phyloP scores from a whole-genome alignment of 2,797 vertebrate species.

The Hoplostethus atlanticus region DNA sequence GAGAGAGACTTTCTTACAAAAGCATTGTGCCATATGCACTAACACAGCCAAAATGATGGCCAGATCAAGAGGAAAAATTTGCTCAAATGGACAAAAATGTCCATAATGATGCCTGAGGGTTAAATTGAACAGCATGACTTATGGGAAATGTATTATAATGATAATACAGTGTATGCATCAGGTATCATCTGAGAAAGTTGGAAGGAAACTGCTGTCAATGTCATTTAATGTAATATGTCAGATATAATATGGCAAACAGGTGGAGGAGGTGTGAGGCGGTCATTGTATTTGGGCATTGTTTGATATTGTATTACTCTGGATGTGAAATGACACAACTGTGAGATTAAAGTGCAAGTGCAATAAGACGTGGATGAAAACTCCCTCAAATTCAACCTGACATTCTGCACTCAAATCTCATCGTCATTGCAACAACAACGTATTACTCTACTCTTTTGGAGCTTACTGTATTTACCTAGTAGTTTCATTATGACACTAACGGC shows the following conservation, averaged over 20 bases:
- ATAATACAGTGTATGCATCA: neutral
- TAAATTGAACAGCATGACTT: neutral
- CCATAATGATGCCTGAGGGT: no score
- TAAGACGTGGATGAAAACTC: neutral
- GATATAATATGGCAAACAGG: neutral
- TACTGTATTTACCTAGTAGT: neutral
- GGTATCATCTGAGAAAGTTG: neutral
- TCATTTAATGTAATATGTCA: conserved; percentile 16
- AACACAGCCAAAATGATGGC: no score
- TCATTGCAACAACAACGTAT: neutral
- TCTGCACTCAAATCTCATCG: neutral
- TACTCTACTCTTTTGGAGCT: neutral
- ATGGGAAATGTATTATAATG: neutral
- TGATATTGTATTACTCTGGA: neutral
- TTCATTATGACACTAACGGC: neutral
- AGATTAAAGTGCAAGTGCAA: neutral
- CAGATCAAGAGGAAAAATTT: no score
- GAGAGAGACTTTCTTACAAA: no score
- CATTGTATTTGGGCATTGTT: neutral
- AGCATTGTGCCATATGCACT: no score
- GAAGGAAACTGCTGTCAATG: neutral
- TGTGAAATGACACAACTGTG: neutral
- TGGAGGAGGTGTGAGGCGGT: neutral
- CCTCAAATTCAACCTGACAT: neutral
- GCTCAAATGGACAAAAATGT: no score